Evolutionary conservation across 2,888 invertebrate genomes (phyloP).

Genomic region (Drosophila subquinaria): DNA sequence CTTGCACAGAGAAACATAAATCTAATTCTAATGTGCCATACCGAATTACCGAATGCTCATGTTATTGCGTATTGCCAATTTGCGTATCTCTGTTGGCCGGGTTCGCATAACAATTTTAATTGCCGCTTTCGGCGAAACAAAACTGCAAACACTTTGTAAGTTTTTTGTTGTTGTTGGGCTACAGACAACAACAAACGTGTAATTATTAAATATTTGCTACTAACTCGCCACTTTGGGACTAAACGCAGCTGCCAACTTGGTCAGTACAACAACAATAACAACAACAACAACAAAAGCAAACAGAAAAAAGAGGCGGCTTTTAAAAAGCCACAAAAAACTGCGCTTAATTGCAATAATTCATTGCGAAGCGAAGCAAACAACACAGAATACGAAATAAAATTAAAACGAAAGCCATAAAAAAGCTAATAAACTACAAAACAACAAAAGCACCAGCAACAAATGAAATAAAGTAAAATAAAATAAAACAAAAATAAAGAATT

Average conservation of each 20-base stretch:
- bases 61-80: slow-evolving; percentile 42
- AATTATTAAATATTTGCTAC: slow-evolving; percentile 73
- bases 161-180: slow-evolving; percentile 16
- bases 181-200: slow-evolving; percentile 36
- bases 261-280: neutral
- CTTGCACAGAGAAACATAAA: slow-evolving; percentile 14
- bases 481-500: slow-evolving; percentile 40
- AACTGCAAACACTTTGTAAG: slow-evolving; percentile 45
- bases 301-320: slow-evolving; percentile 58
- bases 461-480: slow-evolving; percentile 43
- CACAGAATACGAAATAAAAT: slow-evolving; percentile 50
- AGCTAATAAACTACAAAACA: slow-evolving; percentile 63
- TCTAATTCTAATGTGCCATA: slow-evolving; percentile 21
- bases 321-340: slow-evolving; percentile 70
- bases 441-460: slow-evolving; percentile 26
- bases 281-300: neutral
- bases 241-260: slow-evolving; percentile 52
- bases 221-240: slow-evolving; percentile 62
- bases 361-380: slow-evolving; percentile 57
- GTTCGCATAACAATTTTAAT: slow-evolving; percentile 41
- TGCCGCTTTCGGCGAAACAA: slow-evolving; percentile 31
- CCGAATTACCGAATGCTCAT: slow-evolving; percentile 4
- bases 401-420: slow-evolving; percentile 70
- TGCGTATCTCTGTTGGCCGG: slow-evolving; percentile 21
- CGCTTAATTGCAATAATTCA: slow-evolving; percentile 80